phyloP scores from a whole-genome alignment of 2,797 vertebrate genomes.

The Typhlichthys subterraneus region DNA sequence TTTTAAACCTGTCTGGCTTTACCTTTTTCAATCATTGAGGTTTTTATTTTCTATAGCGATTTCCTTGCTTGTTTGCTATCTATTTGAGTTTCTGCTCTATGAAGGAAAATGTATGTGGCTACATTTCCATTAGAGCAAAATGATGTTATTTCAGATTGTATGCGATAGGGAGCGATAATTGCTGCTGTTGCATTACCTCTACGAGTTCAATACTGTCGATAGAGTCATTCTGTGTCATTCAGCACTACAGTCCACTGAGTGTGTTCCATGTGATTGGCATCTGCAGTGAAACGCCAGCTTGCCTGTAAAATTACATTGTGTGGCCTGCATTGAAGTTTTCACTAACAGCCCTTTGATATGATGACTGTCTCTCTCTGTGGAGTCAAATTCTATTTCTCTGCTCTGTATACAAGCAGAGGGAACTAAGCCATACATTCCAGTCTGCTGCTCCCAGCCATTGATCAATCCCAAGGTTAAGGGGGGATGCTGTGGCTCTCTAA shows the following conservation, averaged over 20 bases:
- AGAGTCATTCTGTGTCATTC: conserved; percentile 61
- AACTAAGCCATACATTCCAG: conserved; percentile 22
- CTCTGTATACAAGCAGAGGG: conserved; percentile 11
- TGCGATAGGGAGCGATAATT: conserved; percentile 62
- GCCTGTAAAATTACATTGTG: conserved; percentile 43
- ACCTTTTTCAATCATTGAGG: conserved; percentile 11
- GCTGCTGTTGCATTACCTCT: conserved; percentile 50
- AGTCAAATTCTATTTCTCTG: conserved; percentile 3
- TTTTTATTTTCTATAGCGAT: background rate
- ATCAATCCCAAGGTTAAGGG: conserved; percentile 43
- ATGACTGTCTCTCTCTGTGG: conserved; percentile 18
- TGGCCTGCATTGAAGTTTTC: conserved; percentile 29
- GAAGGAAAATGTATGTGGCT: conserved; percentile 51
- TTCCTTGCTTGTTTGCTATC: conserved; percentile 8
- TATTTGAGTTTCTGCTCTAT: conserved; percentile 20
- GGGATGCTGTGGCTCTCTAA: conserved; percentile 29
- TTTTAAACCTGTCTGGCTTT: conserved; percentile 14
- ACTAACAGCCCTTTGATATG: conserved; percentile 15
- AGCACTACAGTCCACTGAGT: conserved; percentile 44
- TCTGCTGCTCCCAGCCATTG: conserved; percentile 18
- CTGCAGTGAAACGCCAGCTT: conserved; percentile 48
- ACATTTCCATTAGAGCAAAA: conserved; percentile 53
- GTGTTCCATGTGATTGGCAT: conserved; percentile 62
- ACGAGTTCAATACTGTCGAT: conserved; percentile 67
- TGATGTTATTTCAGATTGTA: conserved; percentile 60